Evolutionary conservation across 2,113 vertebrate species (phyloP).

Genomic region (Rhizomys pruinosus): DNA sequence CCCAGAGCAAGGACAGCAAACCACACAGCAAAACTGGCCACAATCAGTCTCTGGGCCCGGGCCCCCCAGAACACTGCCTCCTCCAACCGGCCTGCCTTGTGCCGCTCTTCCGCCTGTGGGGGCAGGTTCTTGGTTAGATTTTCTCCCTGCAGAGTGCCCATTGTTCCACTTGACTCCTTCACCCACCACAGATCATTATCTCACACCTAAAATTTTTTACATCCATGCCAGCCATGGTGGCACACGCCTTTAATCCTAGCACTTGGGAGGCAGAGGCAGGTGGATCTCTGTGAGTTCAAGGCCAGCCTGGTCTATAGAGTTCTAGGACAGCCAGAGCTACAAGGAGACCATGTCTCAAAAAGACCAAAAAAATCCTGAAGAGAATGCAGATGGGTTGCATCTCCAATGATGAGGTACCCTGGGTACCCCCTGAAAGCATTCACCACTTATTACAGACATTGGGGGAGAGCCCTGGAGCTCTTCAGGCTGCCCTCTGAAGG

Average conservation of each 20-base stretch:
- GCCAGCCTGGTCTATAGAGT: too few relatives aligned
- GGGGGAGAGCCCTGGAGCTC: too few relatives aligned
- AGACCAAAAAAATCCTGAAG: too few relatives aligned
- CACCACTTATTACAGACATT: neutral
- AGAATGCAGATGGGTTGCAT: neutral
- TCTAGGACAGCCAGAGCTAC: too few relatives aligned
- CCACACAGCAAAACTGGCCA: constrained; percentile 85
- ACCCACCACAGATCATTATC: neutral
- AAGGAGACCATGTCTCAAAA: too few relatives aligned
- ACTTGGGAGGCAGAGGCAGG: too few relatives aligned
- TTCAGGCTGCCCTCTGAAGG: neutral
- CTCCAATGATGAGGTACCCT: neutral
- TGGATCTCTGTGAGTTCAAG: too few relatives aligned
- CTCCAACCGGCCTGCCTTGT: constrained; percentile 60
- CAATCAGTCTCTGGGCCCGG: constrained; percentile 79
- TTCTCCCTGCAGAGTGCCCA: constrained; percentile 40
- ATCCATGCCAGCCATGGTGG: too few relatives aligned
- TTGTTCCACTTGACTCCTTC: neutral
- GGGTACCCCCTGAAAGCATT: neutral
- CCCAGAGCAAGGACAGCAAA: constrained; percentile 74
- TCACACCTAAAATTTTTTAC: neutral
- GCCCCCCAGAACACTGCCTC: constrained; percentile 73
- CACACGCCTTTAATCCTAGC: too few relatives aligned
- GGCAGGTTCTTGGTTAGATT: constrained; percentile 73
- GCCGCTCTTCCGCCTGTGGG: constrained; percentile 84